phyloP scores from a whole-genome alignment of 2,888 invertebrate species.

The Catocala nupta region DNA sequence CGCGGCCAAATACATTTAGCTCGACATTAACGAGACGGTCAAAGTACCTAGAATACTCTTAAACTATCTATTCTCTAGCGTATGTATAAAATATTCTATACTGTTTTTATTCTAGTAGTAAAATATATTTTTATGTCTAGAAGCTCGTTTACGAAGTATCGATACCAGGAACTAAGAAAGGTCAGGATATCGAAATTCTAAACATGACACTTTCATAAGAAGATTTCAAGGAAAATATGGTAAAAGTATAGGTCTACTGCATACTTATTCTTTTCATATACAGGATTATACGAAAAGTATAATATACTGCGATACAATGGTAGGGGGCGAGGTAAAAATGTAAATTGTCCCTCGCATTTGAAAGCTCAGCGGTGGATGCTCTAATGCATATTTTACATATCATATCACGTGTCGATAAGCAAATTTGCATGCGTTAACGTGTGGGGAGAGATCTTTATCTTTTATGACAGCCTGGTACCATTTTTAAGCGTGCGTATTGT shows the following conservation, averaged over 20 bases:
- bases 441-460: constrained; percentile 34
- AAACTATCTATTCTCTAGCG: too few species aligned
- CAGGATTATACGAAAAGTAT: constrained; percentile 27
- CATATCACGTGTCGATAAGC: constrained; percentile 64
- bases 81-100: too few species aligned
- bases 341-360: constrained; percentile 60
- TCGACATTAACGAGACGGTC: too few species aligned
- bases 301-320: constrained; percentile 34
- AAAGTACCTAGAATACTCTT: too few species aligned
- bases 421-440: constrained; percentile 58
- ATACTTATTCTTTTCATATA: constrained; percentile 37
- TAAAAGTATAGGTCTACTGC: constrained; percentile 25
- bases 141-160: neutral
- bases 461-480: constrained; percentile 50
- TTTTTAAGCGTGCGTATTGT: constrained; percentile 15
- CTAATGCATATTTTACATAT: constrained; percentile 66
- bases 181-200: constrained; percentile 9
- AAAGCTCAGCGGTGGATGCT: constrained; percentile 45
- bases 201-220: constrained; percentile 20
- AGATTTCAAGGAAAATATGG: constrained; percentile 34
- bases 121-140: too few species aligned
- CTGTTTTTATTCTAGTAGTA: too few species aligned
- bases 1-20: too few species aligned
- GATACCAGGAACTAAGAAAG: constrained; percentile 7
- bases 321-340: constrained; percentile 60